phyloP scores from a whole-genome alignment of 2,797 vertebrate genomes.

The Morus bassanus region DNA sequence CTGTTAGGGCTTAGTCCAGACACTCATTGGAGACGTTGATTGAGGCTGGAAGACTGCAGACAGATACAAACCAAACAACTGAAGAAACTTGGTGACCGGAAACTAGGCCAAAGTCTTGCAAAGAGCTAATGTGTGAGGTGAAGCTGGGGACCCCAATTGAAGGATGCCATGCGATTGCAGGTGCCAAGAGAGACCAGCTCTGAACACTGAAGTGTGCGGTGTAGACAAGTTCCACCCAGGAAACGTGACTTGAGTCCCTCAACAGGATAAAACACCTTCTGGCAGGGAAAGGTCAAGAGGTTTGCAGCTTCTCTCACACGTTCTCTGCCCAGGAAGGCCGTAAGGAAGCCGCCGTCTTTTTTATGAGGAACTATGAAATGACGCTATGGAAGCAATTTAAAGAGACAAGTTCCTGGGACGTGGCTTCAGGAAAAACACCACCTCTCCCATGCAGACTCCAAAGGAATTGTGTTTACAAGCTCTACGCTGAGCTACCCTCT shows the following conservation, averaged over 20 bases:
- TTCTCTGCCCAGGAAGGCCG: background rate
- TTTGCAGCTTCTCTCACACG: background rate
- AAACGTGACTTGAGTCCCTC: background rate
- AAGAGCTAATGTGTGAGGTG: background rate
- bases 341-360: background rate
- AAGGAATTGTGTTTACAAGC: background rate
- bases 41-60: background rate
- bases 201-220: background rate
- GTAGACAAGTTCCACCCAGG: background rate
- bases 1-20: background rate
- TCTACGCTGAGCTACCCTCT: background rate
- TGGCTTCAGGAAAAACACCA: background rate
- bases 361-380: background rate
- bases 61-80: background rate
- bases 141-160: background rate
- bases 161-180: accelerated
- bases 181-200: background rate
- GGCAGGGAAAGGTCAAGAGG: background rate
- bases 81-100: background rate
- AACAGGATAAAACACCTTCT: background rate
- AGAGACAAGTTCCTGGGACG: background rate
- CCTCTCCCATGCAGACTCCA: background rate
- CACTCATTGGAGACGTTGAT: accelerated
- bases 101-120: background rate
- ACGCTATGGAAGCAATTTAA: background rate